These are phyloP conservation scores for Penelope pileata DNA, from an alignment of 2,113 vertebrate species.

Conservation along the genomic window DNA sequence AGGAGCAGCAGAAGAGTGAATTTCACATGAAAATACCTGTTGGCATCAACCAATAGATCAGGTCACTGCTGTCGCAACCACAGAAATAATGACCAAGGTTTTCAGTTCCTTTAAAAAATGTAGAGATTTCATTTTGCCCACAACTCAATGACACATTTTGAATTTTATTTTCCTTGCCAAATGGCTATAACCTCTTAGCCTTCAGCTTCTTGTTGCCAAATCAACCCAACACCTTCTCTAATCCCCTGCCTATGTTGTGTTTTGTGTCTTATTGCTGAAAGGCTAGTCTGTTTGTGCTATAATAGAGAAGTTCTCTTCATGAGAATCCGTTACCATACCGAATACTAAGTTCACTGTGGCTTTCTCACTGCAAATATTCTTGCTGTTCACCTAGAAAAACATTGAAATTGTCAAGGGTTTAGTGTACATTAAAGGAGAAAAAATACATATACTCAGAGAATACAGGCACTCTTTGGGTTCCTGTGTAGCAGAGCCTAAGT, in stretches of 20 bases:
- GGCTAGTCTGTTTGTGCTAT: neutral
- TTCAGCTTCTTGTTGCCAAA: neutral
- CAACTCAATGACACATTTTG: neutral
- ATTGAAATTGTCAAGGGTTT: neutral
- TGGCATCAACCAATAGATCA: neutral
- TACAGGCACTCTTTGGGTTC: neutral
- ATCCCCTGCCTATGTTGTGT: neutral
- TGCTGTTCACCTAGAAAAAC: neutral
- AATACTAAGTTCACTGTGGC: neutral
- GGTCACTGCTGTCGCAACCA: neutral
- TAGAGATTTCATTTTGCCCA: neutral
- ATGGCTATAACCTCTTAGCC: neutral
- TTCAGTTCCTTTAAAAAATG: neutral
- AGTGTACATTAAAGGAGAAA: neutral
- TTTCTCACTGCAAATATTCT: neutral
- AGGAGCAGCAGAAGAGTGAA: neutral
- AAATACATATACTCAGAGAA: neutral
- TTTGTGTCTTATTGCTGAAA: neutral
- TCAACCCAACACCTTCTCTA: neutral
- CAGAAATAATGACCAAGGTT: neutral
- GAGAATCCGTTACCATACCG: neutral
- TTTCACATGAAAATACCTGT: neutral
- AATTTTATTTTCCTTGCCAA: neutral
- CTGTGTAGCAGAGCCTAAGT: neutral
- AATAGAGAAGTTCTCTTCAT: neutral